phyloP scores from a whole-genome alignment of 1,140 invertebrate species.

The Galleria mellonella region DNA sequence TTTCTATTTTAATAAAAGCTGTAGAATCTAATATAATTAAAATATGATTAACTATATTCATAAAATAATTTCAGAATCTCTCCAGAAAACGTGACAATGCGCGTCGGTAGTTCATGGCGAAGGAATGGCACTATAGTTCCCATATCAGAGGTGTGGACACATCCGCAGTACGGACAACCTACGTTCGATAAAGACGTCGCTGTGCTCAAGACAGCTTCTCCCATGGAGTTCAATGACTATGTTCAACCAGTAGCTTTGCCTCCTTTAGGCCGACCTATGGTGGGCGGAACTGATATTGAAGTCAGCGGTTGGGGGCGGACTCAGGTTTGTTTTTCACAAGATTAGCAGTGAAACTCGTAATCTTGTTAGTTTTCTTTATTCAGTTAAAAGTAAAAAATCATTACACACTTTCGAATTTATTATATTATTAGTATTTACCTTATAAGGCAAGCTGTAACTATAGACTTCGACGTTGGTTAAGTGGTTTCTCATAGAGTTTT shows the following conservation, averaged over 20 bases:
- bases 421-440: no score
- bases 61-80: constrained; percentile 38
- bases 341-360: no score
- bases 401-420: no score
- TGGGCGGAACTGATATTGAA: constrained; percentile 21
- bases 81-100: constrained; percentile 48
- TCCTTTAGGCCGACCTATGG: constrained; percentile 18
- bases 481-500: no score
- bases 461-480: no score
- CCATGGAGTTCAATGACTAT: constrained; percentile 39
- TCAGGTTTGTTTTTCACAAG: constrained; percentile 22
- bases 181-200: constrained; percentile 77
- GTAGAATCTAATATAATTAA: not conserved
- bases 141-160: constrained; percentile 55
- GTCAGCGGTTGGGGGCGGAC: constrained; percentile 57
- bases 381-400: no score
- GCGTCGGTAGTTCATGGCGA: constrained; percentile 55
- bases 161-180: constrained; percentile 65
- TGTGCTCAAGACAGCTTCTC: constrained; percentile 60
- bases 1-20: no score
- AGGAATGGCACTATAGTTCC: constrained; percentile 57
- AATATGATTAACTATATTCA: not conserved
- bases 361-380: no score
- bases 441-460: no score
- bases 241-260: constrained; percentile 42